phyloP scores from a whole-genome alignment of 1,140 invertebrate species.

The Sitodiplosis mosellana region DNA sequence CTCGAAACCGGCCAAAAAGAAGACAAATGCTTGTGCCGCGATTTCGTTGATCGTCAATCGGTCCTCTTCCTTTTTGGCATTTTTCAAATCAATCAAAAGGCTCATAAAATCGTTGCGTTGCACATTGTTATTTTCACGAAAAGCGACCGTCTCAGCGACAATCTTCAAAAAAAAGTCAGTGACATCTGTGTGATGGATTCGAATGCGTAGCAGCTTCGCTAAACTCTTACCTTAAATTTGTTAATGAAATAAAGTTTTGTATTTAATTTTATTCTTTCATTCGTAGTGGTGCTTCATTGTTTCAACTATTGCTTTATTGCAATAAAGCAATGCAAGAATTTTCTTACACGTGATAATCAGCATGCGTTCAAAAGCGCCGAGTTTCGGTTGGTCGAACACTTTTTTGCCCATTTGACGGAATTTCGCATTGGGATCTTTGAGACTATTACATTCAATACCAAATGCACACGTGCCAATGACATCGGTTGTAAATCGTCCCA shows the following conservation, averaged over 20 bases:
- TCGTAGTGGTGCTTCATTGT: too few species aligned
- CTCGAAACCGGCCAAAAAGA: slow-evolving; percentile 25
- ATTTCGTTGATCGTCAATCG: neutral
- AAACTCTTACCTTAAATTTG: too few species aligned
- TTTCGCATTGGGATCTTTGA: neutral
- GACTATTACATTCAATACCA: slow-evolving; percentile 25
- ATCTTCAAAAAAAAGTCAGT: slow-evolving; percentile 25
- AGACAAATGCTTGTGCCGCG: slow-evolving; percentile 3
- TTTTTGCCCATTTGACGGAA: neutral
- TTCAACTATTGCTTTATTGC: too few species aligned
- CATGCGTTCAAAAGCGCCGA: neutral
- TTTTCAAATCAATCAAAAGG: slow-evolving; percentile 25
- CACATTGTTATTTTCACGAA: slow-evolving; percentile 23
- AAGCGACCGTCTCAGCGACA: slow-evolving; percentile 28
- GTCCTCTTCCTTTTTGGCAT: slow-evolving; percentile 23
- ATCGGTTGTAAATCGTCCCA: slow-evolving; percentile 31
- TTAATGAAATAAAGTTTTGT: too few species aligned
- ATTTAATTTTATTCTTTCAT: too few species aligned
- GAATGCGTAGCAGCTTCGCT: too few species aligned
- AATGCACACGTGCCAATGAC: slow-evolving; percentile 36
- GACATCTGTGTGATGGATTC: neutral
- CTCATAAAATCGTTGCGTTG: slow-evolving; percentile 29
- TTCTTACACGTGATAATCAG: too few species aligned
- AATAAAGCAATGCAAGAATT: too few species aligned
- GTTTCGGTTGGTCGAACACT: neutral